Percentiles rank a stretch among this genome's conserved stretches.
Conservation (phyloP, 2,113 vertebrate genomes). For the Benitochromis conjunctus region DNA sequence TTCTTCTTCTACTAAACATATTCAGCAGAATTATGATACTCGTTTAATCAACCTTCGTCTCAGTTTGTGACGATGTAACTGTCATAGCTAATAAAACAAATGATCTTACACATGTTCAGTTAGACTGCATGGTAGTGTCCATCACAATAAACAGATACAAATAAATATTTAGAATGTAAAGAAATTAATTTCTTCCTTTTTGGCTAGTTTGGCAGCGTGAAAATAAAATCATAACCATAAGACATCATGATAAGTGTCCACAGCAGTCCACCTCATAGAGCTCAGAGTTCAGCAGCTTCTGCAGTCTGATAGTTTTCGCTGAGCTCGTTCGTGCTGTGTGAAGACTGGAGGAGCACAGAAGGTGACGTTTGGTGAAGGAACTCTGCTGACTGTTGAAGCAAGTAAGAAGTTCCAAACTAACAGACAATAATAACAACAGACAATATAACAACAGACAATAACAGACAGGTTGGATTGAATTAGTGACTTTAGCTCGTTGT, state of each 20-base stretch:
- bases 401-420: not conserved
- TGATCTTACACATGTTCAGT: accelerated
- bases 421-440: no score
- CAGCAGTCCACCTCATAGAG: no score
- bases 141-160: not conserved
- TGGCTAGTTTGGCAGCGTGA: not conserved
- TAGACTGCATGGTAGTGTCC: not conserved
- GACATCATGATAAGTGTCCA: not conserved
- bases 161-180: not conserved
- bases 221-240: accelerated
- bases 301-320: not conserved
- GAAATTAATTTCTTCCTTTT: accelerated
- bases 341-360: not conserved
- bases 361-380: slow-evolving; percentile 16
- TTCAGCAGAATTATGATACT: accelerated
- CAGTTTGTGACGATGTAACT: not conserved
- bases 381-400: not conserved
- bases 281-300: not conserved
- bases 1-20: not conserved
- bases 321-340: not conserved
- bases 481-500: not conserved
- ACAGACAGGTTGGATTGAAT: not conserved
- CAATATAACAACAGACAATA: no score
- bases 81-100: not conserved
- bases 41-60: accelerated